phyloP scores from a whole-genome alignment of 37 sponge, comb jelly and placozoan genomes.

The Amphimedon queenslandica region DNA sequence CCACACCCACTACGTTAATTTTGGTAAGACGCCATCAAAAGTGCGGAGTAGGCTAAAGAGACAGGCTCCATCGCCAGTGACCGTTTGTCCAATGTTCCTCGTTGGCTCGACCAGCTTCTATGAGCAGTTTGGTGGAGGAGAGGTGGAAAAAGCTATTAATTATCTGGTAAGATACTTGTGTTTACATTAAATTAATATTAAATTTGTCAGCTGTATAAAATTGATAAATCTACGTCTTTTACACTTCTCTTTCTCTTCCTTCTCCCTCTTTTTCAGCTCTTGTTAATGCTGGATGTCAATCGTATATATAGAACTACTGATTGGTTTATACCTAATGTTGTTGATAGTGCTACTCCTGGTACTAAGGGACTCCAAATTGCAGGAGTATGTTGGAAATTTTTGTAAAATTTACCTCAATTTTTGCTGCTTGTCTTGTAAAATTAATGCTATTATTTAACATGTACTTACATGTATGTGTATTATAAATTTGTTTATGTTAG shows the following conservation, averaged over 20 bases:
- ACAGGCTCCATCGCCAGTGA: neutral
- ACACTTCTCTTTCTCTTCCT: slow-evolving; percentile 1
- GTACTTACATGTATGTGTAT: neutral
- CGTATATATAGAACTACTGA: neutral
- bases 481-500: neutral
- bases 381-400: no score
- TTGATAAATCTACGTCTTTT: no score
- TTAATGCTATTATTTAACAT: neutral
- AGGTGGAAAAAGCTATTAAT: neutral
- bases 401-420: no score
- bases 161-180: neutral
- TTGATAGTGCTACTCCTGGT: neutral
- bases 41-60: neutral
- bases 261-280: neutral
- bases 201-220: no score
- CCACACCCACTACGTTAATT: no score
- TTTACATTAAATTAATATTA: no score
- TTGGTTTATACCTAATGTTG: neutral
- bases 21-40: no score
- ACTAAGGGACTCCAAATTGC: neutral
- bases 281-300: neutral
- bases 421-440: no score
- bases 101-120: slow-evolving; percentile 25
- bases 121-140: neutral
- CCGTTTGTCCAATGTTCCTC: slow-evolving; percentile 34